phyloP scores from a whole-genome alignment of 2,113 vertebrate species.

The Corythornis cristatus region DNA sequence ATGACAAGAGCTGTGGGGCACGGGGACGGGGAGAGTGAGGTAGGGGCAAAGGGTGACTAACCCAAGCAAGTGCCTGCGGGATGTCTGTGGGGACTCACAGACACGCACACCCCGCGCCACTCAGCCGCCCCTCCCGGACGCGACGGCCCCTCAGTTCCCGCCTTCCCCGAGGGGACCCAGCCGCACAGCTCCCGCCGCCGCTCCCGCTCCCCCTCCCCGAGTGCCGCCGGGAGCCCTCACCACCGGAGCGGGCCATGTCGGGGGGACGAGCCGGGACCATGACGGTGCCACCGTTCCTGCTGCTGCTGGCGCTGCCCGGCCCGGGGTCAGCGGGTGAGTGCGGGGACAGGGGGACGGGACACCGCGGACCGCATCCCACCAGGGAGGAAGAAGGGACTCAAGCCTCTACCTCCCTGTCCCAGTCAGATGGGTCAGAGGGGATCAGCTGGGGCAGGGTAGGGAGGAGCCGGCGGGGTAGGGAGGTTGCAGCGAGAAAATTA shows the following conservation, averaged over 20 bases:
- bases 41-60: too few species aligned
- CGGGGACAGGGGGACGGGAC: too few species aligned
- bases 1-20: not conserved
- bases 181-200: not conserved
- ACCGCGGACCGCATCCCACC: not conserved
- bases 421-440: not conserved
- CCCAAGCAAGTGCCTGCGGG: not conserved
- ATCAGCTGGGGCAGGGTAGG: not conserved
- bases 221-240: not conserved
- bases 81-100: not conserved
- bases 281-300: not conserved
- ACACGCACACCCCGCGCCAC: too few species aligned
- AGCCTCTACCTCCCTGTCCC: not conserved
- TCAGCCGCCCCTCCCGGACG: not conserved
- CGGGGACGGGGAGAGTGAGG: accelerated
- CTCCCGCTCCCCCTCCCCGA: not conserved
- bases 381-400: accelerated
- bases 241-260: not conserved
- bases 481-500: not conserved
- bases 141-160: not conserved
- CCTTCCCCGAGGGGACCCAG: not conserved
- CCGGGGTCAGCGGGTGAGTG: not conserved
- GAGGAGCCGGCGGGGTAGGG: not conserved
- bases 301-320: not conserved
- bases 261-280: not conserved